Base-by-base conservation (phyloP, 2,888 invertebrate genomes). In the Myopa testacea region DNA sequence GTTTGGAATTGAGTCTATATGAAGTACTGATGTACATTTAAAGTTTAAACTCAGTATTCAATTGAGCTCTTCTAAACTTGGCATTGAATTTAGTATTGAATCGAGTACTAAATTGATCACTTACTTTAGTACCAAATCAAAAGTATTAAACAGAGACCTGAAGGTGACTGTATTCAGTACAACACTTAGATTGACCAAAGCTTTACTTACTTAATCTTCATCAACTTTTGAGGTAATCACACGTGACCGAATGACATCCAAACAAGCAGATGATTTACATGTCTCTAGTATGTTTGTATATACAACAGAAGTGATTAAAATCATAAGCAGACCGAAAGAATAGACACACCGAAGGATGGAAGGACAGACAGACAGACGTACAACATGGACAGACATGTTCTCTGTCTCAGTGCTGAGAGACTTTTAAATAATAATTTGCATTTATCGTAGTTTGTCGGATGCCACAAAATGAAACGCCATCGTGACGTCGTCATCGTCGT, bases 231-330 rank as follows among this genome's bases (percentile, higher is more conserved):
- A 26, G 2, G 26, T 26, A 26, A 26, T 26, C 26, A 26, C 26
- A 26, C 26, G 26, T 26, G 80, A 80, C 78, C 80, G 78, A 75
- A 37, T 75, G 65, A 75, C 67, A 75, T 38, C 67, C 37, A 68
- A 55, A 75, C 38, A 40, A 26, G 4, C 4, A 55, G 55, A n/a
- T 34, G 40, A 67, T 38, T 8, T 38, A 14, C 14, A 67, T 67
- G 40, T 34, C 3, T 14, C 37, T 12, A 63, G 26, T 6, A 67
- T 67, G 38, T 26, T 26, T 63, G 8, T 16, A 60, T 7, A 60
- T 16, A 26, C 26, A 26, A 62, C 19, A 19, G 8, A 62, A n/a
- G 26, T 62, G 62, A 26, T n/a, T 26, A 62, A 50, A 50, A 55
- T 62, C 38, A 72, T 16, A 60, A 14, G n/a, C 19, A 62, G 34